Evolutionary conservation across 2,888 invertebrate species (phyloP).

Genomic region (Prionchulus punctatus): DNA sequence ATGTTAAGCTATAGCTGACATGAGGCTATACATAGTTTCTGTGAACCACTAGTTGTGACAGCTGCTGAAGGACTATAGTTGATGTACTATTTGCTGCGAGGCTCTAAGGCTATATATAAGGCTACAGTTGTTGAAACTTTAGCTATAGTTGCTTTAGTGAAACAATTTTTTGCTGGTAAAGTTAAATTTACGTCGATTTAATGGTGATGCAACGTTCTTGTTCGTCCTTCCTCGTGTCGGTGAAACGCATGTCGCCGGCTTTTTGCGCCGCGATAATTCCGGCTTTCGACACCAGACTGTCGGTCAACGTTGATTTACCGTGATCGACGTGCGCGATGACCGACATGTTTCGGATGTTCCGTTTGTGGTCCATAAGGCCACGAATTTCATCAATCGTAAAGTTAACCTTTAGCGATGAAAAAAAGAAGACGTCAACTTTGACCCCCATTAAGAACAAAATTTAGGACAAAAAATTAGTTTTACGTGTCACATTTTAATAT

Average conservation of each 20-base stretch:
- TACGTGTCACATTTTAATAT: too few species aligned
- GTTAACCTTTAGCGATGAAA: constrained; percentile 64
- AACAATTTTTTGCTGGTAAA: constrained; percentile 7
- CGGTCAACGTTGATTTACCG: constrained; percentile 97
- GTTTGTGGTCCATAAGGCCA: constrained; percentile 98
- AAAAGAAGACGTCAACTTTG: too few species aligned
- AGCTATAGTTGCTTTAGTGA: too few species aligned
- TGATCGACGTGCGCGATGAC: constrained; percentile 99
- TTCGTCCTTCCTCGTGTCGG: constrained; percentile 98
- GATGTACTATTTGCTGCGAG: too few species aligned
- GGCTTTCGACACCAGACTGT: constrained; percentile 97
- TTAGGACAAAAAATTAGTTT: too few species aligned
- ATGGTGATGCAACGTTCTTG: constrained; percentile 99
- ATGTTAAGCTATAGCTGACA: too few species aligned
- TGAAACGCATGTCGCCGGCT: constrained; percentile 97
- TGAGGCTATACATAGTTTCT: too few species aligned
- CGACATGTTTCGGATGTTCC: constrained; percentile 99
- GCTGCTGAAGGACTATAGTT: too few species aligned
- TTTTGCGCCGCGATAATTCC: constrained; percentile 98
- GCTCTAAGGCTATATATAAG: too few species aligned
- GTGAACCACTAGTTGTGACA: too few species aligned
- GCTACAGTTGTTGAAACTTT: too few species aligned
- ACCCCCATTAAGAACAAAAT: too few species aligned
- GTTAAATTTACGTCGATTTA: constrained; percentile 86
- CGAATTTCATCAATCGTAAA: constrained; percentile 99